Evolutionary conservation across 92 coral and sea anemone species (phyloP), one percentile per base, ranked within the genome.

Genomic region (Siderastrea siderea): DNA sequence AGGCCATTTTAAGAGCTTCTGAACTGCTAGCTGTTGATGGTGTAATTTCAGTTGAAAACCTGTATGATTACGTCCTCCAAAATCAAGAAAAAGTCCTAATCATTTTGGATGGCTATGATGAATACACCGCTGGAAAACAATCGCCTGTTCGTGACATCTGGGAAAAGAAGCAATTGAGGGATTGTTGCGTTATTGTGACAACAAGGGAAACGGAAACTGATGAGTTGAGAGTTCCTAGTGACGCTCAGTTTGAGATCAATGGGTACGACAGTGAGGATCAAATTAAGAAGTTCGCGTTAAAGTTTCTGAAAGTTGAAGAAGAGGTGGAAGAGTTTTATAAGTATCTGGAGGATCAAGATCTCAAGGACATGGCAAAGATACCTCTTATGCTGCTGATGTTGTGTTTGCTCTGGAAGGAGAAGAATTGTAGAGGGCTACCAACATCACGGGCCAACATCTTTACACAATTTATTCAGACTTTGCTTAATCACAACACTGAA

Each of bases 101-200:
- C 5, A 57, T 76, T 44, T 54, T 76, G 50, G 80, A 76, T 76
- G 80, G 65, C 8, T 76, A 76, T 43, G 80, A 76, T 76, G 80
- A 76, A 19, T 54, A 54, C 65, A 54, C 7, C 62, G 10, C 80
- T 4, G 51, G 48, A 76, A 47, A 44, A 4, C 79, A 57, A 55
- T 76, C 80, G 5, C 80, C 48, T 45, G 50, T 76, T 2, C 67
- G 3, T 54, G 80, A 38, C 6, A 76, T 76, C 49, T 76, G 80
- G 65, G 19, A 76, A 48, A 3, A 50, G 16, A 45, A 2, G 12
- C 67, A 3, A 58, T 47, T 76, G 19, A 45, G 52, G 5, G 50
- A 76, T 57, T 15, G 49, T 15, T 62, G 47, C 12, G 80, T 76
- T 26, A 54, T 76, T 12, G 15, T 76, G 7, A 76, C 80, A 12